These are phyloP conservation scores for Drosophila tsacasi DNA, from an alignment of 1,140 invertebrate genomes.

Conservation along the genomic window DNA sequence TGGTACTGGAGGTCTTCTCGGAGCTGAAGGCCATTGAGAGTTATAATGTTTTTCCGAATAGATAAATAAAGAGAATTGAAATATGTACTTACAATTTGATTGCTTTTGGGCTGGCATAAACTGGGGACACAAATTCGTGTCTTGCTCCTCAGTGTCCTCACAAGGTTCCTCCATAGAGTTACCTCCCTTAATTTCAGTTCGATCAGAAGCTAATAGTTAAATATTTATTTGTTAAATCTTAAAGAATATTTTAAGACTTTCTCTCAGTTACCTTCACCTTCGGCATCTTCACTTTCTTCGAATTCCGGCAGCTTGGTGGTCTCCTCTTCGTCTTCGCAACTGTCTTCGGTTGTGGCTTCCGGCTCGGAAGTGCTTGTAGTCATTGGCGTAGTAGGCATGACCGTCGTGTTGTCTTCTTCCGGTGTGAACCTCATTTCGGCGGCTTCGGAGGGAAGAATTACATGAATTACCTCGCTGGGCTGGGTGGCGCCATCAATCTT, in stretches of 20 bases:
- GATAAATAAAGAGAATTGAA: not conserved
- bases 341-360: conserved; percentile 40
- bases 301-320: conserved; percentile 12
- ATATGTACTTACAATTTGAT: conserved; percentile 15
- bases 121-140: conserved; percentile 66
- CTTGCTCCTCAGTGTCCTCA: conserved; percentile 52
- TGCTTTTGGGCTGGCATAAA: conserved; percentile 37
- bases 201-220: not conserved
- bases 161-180: conserved; percentile 38
- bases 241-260: no score
- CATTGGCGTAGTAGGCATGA: conserved; percentile 15
- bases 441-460: conserved; percentile 39
- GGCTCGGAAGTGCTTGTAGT: conserved; percentile 25
- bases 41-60: not conserved
- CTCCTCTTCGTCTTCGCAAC: conserved; percentile 38
- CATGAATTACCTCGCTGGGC: conserved; percentile 57
- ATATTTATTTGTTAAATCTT: not conserved
- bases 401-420: conserved; percentile 21
- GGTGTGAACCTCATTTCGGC: conserved; percentile 19
- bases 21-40: not conserved
- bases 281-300: conserved; percentile 14
- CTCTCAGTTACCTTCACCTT: conserved; percentile 29
- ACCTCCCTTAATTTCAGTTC: not conserved
- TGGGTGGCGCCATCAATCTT: conserved; percentile 59
- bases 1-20: not conserved